Evolutionary conservation across 2,888 invertebrate genomes (phyloP), one percentile per base, ranked within the genome.

Genomic region (Hirtodrosophila alboralis): DNA sequence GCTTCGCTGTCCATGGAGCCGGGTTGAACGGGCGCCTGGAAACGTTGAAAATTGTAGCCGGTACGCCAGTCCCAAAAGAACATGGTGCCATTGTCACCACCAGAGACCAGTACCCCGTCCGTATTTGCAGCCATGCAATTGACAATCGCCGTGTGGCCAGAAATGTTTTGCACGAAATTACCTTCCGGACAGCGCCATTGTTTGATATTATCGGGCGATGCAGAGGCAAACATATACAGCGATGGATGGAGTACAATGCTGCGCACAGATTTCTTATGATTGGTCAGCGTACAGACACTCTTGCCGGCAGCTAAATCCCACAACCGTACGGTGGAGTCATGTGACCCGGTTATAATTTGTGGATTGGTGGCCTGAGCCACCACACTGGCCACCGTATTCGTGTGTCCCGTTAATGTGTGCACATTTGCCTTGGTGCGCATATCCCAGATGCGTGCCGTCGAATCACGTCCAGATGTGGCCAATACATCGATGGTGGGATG

Each of bases 1-100:
- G 98, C 97, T 91, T 99, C 99, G 10, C 98, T 98, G 91, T 99
- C 99, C 95, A 99, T 99, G 0, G 99, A 99, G 9, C 99, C 99
- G 0, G 99, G 98, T 89, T 99, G 99, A 0, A 97, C 98, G 1
- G 97, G 96, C 3, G 98, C 95, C 92, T 96, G 96, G 61, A 96
- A 91, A 57, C 96, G 92, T 91, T 99, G 99, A 92, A 99, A 99
- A 91, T 99, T 99, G 88, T 99, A 99, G 0, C 99, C 99, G 0
- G 98, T 98, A 84, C 97, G 93, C 99, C 99, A 99, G 90, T 99
- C 99, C 99, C 99, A 99, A 86, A 97, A 95, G 90, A 96, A 95
- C 93, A 99, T 93, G 0, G 98, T 97, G 0, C 99, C 99, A 89
- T 99, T 99, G 89, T 99, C 99, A 14, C 97, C 99, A 3, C 98